Base-by-base conservation (phyloP, 2,797 vertebrate genomes). In the Cercopithecus mitis region DNA sequence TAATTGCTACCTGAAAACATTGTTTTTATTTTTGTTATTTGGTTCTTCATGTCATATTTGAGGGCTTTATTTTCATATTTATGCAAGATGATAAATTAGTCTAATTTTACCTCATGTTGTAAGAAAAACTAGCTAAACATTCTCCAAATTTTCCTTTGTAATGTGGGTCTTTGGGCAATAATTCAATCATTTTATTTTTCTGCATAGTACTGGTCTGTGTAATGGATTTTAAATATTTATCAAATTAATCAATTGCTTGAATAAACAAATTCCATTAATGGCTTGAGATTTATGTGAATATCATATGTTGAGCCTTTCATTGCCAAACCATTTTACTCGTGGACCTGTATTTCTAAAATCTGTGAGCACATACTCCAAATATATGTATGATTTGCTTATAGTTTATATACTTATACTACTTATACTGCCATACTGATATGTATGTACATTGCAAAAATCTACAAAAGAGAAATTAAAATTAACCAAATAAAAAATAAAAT, bases 141-240 rank as follows among this genome's bases (percentile, higher is more conserved):
- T 76, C 30, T 67, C 22, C 67, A 95, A 89, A 81, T 94, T 75
- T 8, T 76, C 27, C 52, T 61, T 86, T 90, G 93, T 17, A 67
- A 90, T 88, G 43, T 27, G 30, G 14, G 3, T 5, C 11, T 96
- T 93, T 90, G n/a, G 47, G 5, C 47, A 70, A 47, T 76, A 91
- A 80, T 84, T 7, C 4, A 84, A 61, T 89, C 33, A 87, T 84
- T 84, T 83, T 89, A 5, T 93, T 79, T 89, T 91, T 19, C 70
- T 84, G 17, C 19, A 41, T 88, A 20, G 25, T 81, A 7, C 24
- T 20, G 90, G 6, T 41, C 36, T 83, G 7, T 76, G 87, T 92
- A 95, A 88, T 75, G 52, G n/a, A 70, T 87, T 92, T 93, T 91
- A 96, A 87, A 95, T 96, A 95, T 93, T 93, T 91, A 92, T 90